phyloP scores from a whole-genome alignment of 2,113 vertebrate species.

The Catharus fuscescens region DNA sequence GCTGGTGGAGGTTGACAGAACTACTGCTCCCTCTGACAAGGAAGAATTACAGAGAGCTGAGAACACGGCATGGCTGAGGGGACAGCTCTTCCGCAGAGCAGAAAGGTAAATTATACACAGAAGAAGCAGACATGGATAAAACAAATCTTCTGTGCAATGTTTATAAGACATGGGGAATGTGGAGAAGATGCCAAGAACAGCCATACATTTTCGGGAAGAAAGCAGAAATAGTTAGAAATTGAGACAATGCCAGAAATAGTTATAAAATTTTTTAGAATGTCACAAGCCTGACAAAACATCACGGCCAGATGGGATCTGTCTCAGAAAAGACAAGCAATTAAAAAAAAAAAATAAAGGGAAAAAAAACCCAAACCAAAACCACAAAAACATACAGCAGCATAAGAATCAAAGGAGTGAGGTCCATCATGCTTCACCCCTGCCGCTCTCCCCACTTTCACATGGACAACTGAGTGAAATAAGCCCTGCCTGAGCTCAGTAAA shows the following conservation, averaged over 20 bases:
- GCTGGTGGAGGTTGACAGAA: not conserved
- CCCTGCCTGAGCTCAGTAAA: not conserved
- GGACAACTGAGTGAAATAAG: not conserved
- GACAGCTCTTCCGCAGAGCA: not conserved
- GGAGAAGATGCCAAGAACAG: conserved; percentile 41
- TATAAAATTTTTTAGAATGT: conserved; percentile 51
- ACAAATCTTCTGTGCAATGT: not conserved
- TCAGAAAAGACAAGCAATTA: conserved; percentile 41
- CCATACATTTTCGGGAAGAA: conserved; percentile 37
- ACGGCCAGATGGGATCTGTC: conserved; percentile 58
- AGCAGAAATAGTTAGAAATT: conserved; percentile 51
- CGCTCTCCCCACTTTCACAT: not conserved
- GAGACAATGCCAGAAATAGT: conserved; percentile 39
- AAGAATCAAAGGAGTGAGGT: not conserved
- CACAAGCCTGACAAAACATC: conserved; percentile 60
- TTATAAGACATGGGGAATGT: not conserved
- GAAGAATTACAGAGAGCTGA: not conserved
- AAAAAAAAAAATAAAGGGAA: not conserved
- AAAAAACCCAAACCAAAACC: not conserved
- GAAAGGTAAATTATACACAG: not conserved
- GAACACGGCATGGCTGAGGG: not conserved
- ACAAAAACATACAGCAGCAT: not conserved
- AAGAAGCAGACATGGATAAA: not conserved
- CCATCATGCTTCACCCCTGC: not conserved
- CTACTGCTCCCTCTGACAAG: not conserved